Evolutionary conservation across 2,797 vertebrate species (phyloP), one percentile per base, ranked within the genome.

Genomic region (Adelosebastes latens): DNA sequence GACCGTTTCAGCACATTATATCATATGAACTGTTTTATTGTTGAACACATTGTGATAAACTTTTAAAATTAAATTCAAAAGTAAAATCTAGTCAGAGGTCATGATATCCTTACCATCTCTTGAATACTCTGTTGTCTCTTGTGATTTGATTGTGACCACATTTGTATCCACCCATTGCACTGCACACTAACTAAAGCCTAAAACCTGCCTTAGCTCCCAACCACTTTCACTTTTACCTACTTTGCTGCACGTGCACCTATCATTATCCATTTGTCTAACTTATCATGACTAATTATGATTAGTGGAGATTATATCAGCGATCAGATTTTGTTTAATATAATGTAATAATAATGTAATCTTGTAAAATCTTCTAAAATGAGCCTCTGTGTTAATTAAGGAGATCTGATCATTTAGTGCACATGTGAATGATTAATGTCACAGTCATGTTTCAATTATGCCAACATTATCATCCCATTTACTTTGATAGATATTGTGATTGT

Each of bases 381-480:
- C 63, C 8, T 49, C 32, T 60, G 55, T 24, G 31, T 55, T 69
- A 49, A 63, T 63, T 39, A 5, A 53, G n/a, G 14, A 58, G 13
- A 46, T 27, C 1, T 34, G n/a, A 75, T 81, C 16, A 63, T 76
- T 75, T 36, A 20, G 12, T 53, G 36, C 36, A 59, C 66, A 72
- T 0, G 5, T 53, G 56, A 63, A 55, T 42, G 46, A 79, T 82
- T 63, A 46, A 72, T 60, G 59, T 69, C 67, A 53, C 39, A 53
- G 24, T 75, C 67, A 60, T 73, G 79, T 71, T 75, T 76, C 64
- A 77, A 4, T 73, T 55, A 72, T 32, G n/a, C 11, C 29, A 22
- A 74, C 32, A 36, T 65, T 16, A 76, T 77, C 20, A 34, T 60
- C 59, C 22, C 60, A 60, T 76, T 79, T 11, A 62, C 59, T 52